Percentiles rank a stretch among this genome's conserved stretches.
Evolutionary conservation across 2,888 invertebrate species (phyloP).

Genomic region (Dromius quadrimaculatus): DNA sequence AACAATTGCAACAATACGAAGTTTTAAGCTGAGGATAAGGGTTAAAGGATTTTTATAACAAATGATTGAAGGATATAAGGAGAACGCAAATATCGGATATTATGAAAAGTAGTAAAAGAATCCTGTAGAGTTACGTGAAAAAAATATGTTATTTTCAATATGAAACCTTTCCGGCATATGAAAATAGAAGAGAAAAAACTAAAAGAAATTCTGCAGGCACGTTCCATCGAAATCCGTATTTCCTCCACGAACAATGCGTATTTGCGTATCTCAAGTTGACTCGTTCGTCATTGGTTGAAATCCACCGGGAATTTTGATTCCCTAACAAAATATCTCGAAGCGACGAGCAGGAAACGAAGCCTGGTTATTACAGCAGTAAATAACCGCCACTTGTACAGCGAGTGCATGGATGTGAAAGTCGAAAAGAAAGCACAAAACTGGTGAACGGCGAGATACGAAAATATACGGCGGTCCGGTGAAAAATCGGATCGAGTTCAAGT

Average conservation of each 20-base stretch:
- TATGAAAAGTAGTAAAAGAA: too few relatives aligned
- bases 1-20: too few relatives aligned
- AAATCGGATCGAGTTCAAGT: constrained; percentile 34
- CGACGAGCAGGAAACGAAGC: neutral
- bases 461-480: constrained; percentile 38
- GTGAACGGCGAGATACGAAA: constrained; percentile 23
- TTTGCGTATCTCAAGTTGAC: constrained; percentile 8
- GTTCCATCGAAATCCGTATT: constrained; percentile 19
- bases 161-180: constrained; percentile 8
- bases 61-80: too few relatives aligned
- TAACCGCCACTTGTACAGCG: constrained; percentile 29
- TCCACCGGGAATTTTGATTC: constrained; percentile 29
- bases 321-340: constrained; percentile 6
- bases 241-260: constrained; percentile 42
- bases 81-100: too few relatives aligned
- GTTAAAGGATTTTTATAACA: too few relatives aligned
- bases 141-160: constrained; percentile 31
- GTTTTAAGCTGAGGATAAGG: too few relatives aligned
- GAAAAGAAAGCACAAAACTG: constrained; percentile 38
- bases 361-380: constrained; percentile 43
- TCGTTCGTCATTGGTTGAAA: neutral
- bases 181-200: constrained; percentile 4
- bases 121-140: too few relatives aligned
- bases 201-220: constrained; percentile 19
- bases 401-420: constrained; percentile 26